Base-by-base conservation (phyloP, 2,888 invertebrate genomes). In the Ormia ochracea region DNA sequence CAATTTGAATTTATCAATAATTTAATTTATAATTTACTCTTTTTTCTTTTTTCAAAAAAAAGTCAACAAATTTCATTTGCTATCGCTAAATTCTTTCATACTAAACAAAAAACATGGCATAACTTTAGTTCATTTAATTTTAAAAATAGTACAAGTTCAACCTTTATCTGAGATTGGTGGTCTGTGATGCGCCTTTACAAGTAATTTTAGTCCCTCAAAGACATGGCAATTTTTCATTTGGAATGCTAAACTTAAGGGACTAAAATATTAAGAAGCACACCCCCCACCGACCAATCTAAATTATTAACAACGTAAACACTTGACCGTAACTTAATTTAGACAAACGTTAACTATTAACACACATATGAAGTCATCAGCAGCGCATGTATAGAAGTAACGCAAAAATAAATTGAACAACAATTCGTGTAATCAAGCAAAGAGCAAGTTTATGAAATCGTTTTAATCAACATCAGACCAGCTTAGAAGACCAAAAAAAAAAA, bases 291-390 rank as follows among this genome's bases (percentile, higher is more conserved):
- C 52, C 21, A 21, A 36, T 36, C 23, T 54, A 54, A 63, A 41
- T 76, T 63, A 69, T 69, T 63, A 54, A 31, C 63, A 77, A 65
- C 23, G 65, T 33, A 38, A 56, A 69, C 56, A 41, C 69, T 69
- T 63, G 69, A 58, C 63, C 63, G 26, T 70, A 63, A 63, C 56
- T 77, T 77, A 50, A 65, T 69, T 77, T 69, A 31, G 61, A 23
- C 26, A 45, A 75, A 68, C 28, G 56, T 76, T 54, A 41, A 50
- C 38, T 54, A 76, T 48, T 48, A 45, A 75, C 58, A 36, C 7
- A 52, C 56, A 56, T 21, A 38, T 38, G 14, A 36, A 9, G 17
- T 1, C 5, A 33, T 4, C 7, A 41, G 3, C 19, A 10, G n/a
- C n/a, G n/a, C n/a, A n/a, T 41, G 9, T 4, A 14, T 38, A 3